Percentiles rank a stretch among this genome's conserved stretches.
Conservation (phyloP, 2,888 invertebrate species). For the Drosophila algonquin region DNA sequence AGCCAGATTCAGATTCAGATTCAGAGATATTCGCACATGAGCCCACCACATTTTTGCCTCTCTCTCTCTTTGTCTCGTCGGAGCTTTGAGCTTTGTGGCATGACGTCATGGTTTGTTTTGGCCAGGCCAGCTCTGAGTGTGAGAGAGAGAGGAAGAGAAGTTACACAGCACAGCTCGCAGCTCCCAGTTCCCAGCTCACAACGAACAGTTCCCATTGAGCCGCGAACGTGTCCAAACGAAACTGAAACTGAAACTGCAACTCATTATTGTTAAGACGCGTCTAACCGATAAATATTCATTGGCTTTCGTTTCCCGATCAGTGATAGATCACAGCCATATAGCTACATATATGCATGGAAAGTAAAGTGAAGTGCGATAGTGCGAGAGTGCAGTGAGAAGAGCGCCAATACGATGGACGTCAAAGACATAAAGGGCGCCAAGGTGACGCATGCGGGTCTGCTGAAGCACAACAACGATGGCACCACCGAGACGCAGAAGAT, state of each 20-base stretch:
- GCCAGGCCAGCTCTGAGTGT: slow-evolving; percentile 34
- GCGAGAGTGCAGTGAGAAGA: slow-evolving; percentile 23
- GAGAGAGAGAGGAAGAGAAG: background rate
- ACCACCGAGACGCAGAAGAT: slow-evolving; percentile 86
- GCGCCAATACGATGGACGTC: slow-evolving; percentile 79
- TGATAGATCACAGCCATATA: slow-evolving; percentile 31
- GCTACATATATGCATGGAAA: slow-evolving; percentile 33
- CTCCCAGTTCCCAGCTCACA: slow-evolving; percentile 7
- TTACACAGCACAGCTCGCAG: background rate
- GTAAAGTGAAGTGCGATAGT: slow-evolving; percentile 39
- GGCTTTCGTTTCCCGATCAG: slow-evolving; percentile 19
- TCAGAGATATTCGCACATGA: slow-evolving; percentile 59
- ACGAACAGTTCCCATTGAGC: slow-evolving; percentile 77
- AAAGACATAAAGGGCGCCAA: slow-evolving; percentile 85
- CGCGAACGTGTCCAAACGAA: slow-evolving; percentile 73
- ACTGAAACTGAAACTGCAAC: slow-evolving; percentile 33
- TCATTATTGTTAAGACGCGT: slow-evolving; percentile 41
- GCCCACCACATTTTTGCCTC: slow-evolving; percentile 63
- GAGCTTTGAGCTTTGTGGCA: slow-evolving; percentile 66
- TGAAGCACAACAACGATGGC: slow-evolving; percentile 86
- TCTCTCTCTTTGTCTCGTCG: slow-evolving; percentile 8
- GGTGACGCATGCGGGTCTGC: slow-evolving; percentile 86
- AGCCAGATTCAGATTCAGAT: slow-evolving; percentile 66
- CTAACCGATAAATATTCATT: slow-evolving; percentile 36
- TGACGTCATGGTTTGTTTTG: slow-evolving; percentile 80